Evolutionary conservation across 2,888 invertebrate genomes (phyloP).

Genomic region (Adineta ricciae): DNA sequence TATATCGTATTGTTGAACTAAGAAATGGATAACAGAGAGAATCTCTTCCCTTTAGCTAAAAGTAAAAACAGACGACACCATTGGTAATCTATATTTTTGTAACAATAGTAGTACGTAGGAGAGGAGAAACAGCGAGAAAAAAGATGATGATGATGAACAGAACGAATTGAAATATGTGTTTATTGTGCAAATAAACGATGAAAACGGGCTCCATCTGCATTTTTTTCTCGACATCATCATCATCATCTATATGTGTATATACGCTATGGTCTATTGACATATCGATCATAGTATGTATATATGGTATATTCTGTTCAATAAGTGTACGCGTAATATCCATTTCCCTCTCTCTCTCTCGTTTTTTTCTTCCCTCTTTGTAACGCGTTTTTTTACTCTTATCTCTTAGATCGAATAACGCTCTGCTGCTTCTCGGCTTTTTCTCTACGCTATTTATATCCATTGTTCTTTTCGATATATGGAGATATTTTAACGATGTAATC

Average conservation of each 20-base stretch:
- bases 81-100: background rate
- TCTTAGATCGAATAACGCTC: constrained; percentile 11
- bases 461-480: background rate
- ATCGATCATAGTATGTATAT: background rate
- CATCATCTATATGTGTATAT: background rate
- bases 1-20: background rate
- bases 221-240: background rate
- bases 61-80: background rate
- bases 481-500: background rate
- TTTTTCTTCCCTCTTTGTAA: background rate
- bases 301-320: background rate
- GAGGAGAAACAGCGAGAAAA: too few relatives aligned
- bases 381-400: background rate
- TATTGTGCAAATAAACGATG: background rate
- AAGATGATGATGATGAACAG: background rate
- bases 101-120: background rate
- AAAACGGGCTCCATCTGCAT: background rate
- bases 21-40: background rate
- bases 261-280: background rate
- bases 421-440: background rate
- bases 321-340: background rate
- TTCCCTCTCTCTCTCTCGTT: background rate
- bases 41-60: background rate
- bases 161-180: background rate
- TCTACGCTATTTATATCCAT: background rate